phyloP scores from a whole-genome alignment of 2,888 invertebrate genomes.

The Magallana nippona region DNA sequence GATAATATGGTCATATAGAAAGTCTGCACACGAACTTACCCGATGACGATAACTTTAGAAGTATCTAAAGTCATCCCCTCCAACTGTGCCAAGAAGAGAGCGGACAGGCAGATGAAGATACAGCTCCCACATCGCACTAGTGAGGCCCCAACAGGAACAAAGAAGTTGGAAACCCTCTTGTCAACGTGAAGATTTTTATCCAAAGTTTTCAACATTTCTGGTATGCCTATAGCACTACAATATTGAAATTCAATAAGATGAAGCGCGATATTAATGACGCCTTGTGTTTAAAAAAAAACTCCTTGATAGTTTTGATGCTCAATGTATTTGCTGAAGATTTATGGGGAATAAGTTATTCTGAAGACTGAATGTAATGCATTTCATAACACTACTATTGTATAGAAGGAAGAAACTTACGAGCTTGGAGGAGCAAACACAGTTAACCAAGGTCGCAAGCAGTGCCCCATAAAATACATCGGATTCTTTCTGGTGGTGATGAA shows the following conservation, averaged over 20 bases:
- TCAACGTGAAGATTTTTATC: constrained; percentile 58
- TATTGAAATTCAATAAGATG: too few relatives aligned
- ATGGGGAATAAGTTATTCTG: too few relatives aligned
- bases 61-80: constrained; percentile 38
- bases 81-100: constrained; percentile 61
- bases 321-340: too few relatives aligned
- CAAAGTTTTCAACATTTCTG: constrained; percentile 60
- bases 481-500: constrained; percentile 59
- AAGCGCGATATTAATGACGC: too few relatives aligned
- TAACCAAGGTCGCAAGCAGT: constrained; percentile 56
- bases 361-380: neutral
- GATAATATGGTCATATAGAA: too few relatives aligned
- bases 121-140: constrained; percentile 66
- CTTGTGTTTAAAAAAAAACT: too few relatives aligned
- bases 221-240: constrained; percentile 63
- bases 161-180: constrained; percentile 60
- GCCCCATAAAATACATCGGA: constrained; percentile 60
- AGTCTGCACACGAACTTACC: constrained; percentile 2
- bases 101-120: constrained; percentile 64
- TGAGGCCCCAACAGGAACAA: constrained; percentile 63
- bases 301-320: too few relatives aligned
- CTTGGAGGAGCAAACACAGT: constrained; percentile 60
- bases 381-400: neutral
- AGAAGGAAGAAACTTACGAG: constrained; percentile 53
- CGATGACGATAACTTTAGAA: constrained; percentile 4